Conservation (phyloP, 2,113 vertebrate species). For the Ceyx cyanopectus region DNA sequence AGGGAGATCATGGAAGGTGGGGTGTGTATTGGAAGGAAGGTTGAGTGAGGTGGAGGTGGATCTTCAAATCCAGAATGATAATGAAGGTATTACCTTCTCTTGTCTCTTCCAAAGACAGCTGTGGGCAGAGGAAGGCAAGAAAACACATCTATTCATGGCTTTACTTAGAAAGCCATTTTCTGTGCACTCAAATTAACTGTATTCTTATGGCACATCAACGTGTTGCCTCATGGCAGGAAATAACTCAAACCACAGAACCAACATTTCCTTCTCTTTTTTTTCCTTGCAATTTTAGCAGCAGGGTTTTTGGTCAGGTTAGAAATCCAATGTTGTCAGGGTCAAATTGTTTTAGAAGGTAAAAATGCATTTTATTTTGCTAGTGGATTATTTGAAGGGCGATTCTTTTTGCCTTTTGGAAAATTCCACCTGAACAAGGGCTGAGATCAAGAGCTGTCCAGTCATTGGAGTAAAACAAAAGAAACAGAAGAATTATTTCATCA, state of each 20-base stretch:
- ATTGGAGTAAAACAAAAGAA: not conserved
- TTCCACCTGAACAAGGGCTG: not conserved
- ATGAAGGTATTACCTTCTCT: fast-evolving
- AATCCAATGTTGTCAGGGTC: not conserved
- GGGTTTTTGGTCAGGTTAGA: not conserved
- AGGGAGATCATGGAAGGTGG: not conserved
- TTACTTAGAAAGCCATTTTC: not conserved
- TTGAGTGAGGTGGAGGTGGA: fast-evolving
- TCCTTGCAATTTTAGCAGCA: not conserved
- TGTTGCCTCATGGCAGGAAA: conserved; percentile 32
- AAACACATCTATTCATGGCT: not conserved
- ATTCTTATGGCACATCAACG: not conserved
- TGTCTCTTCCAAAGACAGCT: not conserved
- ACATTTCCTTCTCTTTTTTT: not conserved
- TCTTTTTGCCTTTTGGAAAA: not conserved
- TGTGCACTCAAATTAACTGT: not conserved
- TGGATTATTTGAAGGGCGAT: not conserved
- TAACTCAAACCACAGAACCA: not conserved
- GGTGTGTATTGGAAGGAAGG: not conserved
- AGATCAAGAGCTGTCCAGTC: not conserved
- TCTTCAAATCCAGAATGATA: not conserved
- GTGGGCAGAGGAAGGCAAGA: not conserved
- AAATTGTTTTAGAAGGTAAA: not conserved
- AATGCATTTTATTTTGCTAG: not conserved
- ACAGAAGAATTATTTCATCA: not conserved